Evolutionary conservation across 2,797 vertebrate species (phyloP).

Genomic region (Crax fasciolata): DNA sequence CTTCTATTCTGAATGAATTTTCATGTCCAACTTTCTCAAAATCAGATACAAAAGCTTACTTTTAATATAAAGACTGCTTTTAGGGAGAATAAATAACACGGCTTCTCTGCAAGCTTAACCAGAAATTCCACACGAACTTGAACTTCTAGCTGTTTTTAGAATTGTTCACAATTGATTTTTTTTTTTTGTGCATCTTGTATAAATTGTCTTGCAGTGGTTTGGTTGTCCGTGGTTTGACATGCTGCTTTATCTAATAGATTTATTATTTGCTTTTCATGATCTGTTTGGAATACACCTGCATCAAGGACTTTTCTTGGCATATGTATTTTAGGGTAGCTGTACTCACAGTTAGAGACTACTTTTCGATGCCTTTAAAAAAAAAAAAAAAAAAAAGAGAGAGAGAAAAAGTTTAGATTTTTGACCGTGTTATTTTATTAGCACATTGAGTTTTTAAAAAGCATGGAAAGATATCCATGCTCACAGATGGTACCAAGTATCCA

Average conservation of each 20-base stretch:
- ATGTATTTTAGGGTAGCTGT: not conserved
- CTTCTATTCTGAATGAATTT: not conserved
- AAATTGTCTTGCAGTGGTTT: not conserved
- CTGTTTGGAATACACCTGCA: not conserved
- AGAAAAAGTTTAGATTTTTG: not conserved
- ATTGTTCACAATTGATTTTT: not conserved
- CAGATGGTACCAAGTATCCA: slow-evolving; percentile 41
- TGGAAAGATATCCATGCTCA: not conserved
- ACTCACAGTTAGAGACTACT: not conserved
- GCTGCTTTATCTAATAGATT: not conserved
- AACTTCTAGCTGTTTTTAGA: not conserved
- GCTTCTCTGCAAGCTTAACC: not conserved
- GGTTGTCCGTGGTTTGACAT: not conserved
- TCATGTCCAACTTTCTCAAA: not conserved
- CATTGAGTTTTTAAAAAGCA: not conserved
- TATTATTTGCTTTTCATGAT: not conserved
- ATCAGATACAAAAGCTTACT: not conserved
- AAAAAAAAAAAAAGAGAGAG: too few species aligned
- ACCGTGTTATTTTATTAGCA: not conserved
- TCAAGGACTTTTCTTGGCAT: not conserved
- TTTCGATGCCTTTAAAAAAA: not conserved
- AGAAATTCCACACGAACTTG: not conserved
- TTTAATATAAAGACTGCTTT: not conserved
- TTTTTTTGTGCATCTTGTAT: not conserved
- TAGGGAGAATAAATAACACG: not conserved